Evolutionary conservation across 1,140 invertebrate species (phyloP), one percentile per base, ranked within the genome.

Genomic region (Zaprionus kolodkinae): DNA sequence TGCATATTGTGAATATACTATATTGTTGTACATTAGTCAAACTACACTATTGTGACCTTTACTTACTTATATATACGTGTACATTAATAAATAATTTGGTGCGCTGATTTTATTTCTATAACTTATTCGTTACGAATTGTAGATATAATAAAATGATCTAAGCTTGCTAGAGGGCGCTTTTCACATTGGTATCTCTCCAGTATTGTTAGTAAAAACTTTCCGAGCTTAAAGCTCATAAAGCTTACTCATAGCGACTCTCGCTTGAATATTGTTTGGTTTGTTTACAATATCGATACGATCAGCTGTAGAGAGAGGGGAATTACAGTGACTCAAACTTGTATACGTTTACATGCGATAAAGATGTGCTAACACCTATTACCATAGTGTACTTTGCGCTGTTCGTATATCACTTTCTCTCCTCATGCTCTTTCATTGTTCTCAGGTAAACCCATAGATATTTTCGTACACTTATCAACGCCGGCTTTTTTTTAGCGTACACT

Each of bases 281-380:
- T 87, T 87, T 86, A 86, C 72, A 79, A 40, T 72, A 66, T 48
- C 76, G 76, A 65, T 50, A 35, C 50, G 79, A 87, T 86, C 79
- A 48, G 15, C 6, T 45, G n/a, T 57, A 38, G 30, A 45, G 79
- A 83, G 36, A 0, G 2, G 11, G 2, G n/a, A n/a, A 2, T n/a
- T n/a, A 7, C 7, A 45, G 40, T 45, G 40, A 45, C 40, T 86
- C 79, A 48, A 87, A 38, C 4, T 55, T 13, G 48, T 45, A 40
- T 45, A 45, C 71, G 50, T 57, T 78, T 72, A 50, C 15, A 60
- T 33, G 68, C 56, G 30, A 40, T 48, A 25, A 70, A 74, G 59
- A 43, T 21, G 64, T 45, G 55, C 43, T 67, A 43, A 65, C 61
- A 33, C 17, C 4, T n/a, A 38, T 35, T 38, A 10, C n/a, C 61